These are phyloP conservation scores for Ellobium chinense DNA, from an alignment of 2,888 invertebrate species.

Conservation along the genomic window DNA sequence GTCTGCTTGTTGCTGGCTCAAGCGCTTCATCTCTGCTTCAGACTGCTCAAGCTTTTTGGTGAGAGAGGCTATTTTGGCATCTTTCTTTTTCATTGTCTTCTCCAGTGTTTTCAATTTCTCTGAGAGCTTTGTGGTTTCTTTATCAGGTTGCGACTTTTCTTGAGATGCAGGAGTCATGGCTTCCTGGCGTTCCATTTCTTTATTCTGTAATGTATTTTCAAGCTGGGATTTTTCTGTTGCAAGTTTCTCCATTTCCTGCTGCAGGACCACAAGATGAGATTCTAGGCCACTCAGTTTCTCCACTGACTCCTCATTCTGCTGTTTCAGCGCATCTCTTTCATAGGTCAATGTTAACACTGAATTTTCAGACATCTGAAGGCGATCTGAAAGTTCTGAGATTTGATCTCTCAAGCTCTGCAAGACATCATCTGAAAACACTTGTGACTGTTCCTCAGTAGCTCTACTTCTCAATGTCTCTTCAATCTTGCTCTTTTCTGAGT, in stretches of 20 bases:
- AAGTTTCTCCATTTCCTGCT: constrained; percentile 35
- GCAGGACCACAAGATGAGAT: background rate
- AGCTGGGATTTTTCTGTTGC: background rate
- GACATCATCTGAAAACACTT: background rate
- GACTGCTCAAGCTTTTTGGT: constrained; percentile 50
- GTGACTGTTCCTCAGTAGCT: background rate
- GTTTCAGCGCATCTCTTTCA: constrained; percentile 34
- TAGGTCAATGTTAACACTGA: background rate
- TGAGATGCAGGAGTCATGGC: background rate
- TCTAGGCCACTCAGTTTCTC: background rate
- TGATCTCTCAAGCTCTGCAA: constrained; percentile 9
- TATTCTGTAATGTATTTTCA: background rate
- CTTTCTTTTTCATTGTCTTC: constrained; percentile 57
- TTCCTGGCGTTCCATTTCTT: background rate
- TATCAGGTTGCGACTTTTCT: background rate
- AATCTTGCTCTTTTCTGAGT: background rate
- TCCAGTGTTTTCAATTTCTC: constrained; percentile 41
- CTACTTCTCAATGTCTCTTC: background rate
- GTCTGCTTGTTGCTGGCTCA: background rate
- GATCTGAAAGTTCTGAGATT: constrained; percentile 32
- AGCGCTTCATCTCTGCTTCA: background rate
- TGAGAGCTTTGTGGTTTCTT: constrained; percentile 2
- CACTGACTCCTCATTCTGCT: background rate
- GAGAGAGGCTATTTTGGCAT: constrained; percentile 58
- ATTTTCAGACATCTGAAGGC: constrained; percentile 35